phyloP scores from a whole-genome alignment of 1,140 invertebrate species.

The Brachionus asplanchnoidis region DNA sequence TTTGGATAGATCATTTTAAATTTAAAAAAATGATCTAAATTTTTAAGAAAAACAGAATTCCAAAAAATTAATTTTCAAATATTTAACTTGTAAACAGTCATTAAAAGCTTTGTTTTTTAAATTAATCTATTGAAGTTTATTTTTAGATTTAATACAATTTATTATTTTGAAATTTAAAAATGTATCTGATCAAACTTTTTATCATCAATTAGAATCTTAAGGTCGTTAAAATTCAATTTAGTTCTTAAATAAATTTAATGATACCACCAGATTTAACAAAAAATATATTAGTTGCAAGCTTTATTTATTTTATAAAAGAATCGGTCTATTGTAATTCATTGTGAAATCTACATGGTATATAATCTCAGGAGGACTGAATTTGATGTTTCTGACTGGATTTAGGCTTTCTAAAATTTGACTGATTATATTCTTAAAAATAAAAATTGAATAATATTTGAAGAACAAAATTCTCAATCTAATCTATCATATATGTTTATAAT shows the following conservation, averaged over 20 bases:
- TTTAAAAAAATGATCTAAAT: too few relatives aligned
- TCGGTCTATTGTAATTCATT: background rate
- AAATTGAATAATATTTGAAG: background rate
- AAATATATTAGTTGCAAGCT: background rate
- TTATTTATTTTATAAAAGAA: background rate
- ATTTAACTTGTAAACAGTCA: too few relatives aligned
- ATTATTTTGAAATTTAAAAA: background rate
- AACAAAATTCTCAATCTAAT: background rate
- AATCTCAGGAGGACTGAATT: background rate
- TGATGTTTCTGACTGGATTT: background rate
- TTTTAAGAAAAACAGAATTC: too few relatives aligned
- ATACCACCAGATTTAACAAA: too few relatives aligned
- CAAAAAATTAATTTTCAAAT: too few relatives aligned
- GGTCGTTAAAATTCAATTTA: background rate
- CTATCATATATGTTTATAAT: background rate
- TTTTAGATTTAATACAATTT: background rate
- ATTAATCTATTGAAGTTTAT: too few relatives aligned
- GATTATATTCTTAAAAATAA: background rate
- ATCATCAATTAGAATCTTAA: background rate
- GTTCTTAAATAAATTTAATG: background rate
- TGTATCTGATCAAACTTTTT: background rate
- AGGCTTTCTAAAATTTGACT: background rate
- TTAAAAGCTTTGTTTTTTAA: too few relatives aligned
- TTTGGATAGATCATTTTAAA: too few relatives aligned
- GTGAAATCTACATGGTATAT: background rate